phyloP scores from a whole-genome alignment of 2,888 invertebrate species.

The Kuschelorhynchus macadamiae region DNA sequence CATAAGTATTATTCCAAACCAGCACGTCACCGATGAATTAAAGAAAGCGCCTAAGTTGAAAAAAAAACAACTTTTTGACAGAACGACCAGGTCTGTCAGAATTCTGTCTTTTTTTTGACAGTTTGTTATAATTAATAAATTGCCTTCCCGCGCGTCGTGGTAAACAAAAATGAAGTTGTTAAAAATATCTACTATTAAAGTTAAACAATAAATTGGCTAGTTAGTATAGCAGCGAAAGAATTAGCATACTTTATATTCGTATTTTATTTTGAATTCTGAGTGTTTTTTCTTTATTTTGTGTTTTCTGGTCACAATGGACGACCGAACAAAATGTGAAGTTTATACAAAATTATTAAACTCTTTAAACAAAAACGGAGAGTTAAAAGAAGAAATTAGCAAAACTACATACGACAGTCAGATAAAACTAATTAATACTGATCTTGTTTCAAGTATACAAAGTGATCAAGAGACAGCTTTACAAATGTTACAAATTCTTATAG shows the following conservation, averaged over 20 bases:
- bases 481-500: constrained; percentile 24
- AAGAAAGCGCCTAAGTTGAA: no score
- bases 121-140: no score
- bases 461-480: constrained; percentile 16
- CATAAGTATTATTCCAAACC: no score
- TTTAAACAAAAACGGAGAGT: constrained; percentile 1
- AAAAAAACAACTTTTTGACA: no score
- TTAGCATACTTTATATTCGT: no score
- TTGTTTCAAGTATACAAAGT: constrained; percentile 11
- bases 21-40: no score
- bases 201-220: constrained; percentile 11
- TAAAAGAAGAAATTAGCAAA: neutral
- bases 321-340: constrained; percentile 22
- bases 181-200: neutral
- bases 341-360: constrained; percentile 8
- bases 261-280: neutral
- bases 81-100: no score
- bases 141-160: constrained; percentile 38
- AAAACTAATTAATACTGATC: constrained; percentile 15
- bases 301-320: constrained; percentile 10
- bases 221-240: no score
- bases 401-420: constrained; percentile 11
- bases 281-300: constrained; percentile 1
- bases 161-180: constrained; percentile 28
- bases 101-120: no score